A percentile compares a stretch with the other conserved stretches of the same genome.
These are phyloP conservation scores for Lepisosteus oculatus DNA, from an alignment of 2,113 vertebrate genomes.

Conservation along the genomic window DNA sequence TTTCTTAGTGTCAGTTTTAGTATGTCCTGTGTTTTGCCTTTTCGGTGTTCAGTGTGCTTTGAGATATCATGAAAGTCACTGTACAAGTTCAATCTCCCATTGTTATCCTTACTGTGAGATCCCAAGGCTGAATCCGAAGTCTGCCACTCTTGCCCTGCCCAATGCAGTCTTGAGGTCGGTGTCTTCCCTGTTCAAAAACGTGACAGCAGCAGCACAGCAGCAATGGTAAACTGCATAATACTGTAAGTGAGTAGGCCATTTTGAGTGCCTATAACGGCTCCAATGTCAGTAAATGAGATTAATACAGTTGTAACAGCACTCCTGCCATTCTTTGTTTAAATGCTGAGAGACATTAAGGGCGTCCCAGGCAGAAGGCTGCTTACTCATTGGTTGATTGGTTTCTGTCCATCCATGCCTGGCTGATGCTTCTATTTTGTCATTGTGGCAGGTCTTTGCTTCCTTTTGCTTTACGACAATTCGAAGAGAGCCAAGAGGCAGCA, in stretches of 20 bases:
- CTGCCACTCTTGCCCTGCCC: neutral
- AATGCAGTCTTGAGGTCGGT: neutral
- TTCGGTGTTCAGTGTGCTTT: too few relatives aligned
- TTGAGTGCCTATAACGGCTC: neutral
- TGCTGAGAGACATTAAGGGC: neutral
- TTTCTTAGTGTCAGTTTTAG: too few relatives aligned
- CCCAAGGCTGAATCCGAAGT: too few relatives aligned
- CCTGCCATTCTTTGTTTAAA: neutral
- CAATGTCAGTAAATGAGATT: neutral
- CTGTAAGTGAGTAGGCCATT: neutral
- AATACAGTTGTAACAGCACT: neutral
- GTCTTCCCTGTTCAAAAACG: too few relatives aligned
- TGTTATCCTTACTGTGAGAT: too few relatives aligned
- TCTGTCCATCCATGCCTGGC: neutral
- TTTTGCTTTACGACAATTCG: too few relatives aligned
- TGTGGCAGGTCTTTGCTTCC: constrained; percentile 21
- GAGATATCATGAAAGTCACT: too few relatives aligned
- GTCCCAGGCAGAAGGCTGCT: neutral
- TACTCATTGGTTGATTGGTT: too few relatives aligned
- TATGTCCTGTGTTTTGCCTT: too few relatives aligned
- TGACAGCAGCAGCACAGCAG: too few relatives aligned
- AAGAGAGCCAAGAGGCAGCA: constrained; percentile 17
- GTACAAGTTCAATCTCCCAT: too few relatives aligned
- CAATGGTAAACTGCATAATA: neutral
- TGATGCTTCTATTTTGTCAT: constrained; percentile 16